Evolutionary conservation across 2,797 vertebrate genomes (phyloP).

Genomic region (Sebastes diploproa): DNA sequence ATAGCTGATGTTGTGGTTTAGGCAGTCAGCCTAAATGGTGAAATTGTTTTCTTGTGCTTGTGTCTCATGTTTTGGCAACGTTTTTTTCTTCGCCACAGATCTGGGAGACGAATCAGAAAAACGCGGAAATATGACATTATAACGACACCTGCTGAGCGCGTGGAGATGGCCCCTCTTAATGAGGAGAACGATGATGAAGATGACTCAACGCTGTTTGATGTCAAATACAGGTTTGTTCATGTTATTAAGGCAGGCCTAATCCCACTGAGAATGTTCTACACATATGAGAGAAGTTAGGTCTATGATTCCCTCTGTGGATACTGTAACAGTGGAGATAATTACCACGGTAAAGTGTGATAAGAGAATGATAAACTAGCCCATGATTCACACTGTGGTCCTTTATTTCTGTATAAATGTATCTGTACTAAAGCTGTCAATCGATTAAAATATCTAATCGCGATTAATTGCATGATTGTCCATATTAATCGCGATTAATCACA

Average conservation of each 20-base stretch:
- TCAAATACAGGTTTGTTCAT: conserved; percentile 91
- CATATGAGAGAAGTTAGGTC: neutral
- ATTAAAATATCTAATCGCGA: too few species aligned
- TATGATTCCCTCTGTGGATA: neutral
- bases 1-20: neutral
- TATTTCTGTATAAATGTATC: neutral
- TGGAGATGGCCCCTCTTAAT: conserved; percentile 97
- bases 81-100: conserved; percentile 75
- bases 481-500: too few species aligned
- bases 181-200: conserved; percentile 95
- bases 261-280: neutral
- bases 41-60: neutral
- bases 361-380: neutral
- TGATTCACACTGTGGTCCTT: neutral
- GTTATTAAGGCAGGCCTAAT: neutral
- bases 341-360: neutral
- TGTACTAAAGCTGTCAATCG: too few species aligned
- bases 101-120: conserved; percentile 90
- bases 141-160: conserved; percentile 93
- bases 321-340: neutral
- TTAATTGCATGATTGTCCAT: too few species aligned
- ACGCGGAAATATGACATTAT: conserved; percentile 97
- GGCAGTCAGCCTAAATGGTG: neutral
- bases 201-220: conserved; percentile 94
- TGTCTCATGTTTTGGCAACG: neutral